Base-by-base conservation (phyloP, 2,888 invertebrate genomes). In the Phlogophora meticulosa region DNA sequence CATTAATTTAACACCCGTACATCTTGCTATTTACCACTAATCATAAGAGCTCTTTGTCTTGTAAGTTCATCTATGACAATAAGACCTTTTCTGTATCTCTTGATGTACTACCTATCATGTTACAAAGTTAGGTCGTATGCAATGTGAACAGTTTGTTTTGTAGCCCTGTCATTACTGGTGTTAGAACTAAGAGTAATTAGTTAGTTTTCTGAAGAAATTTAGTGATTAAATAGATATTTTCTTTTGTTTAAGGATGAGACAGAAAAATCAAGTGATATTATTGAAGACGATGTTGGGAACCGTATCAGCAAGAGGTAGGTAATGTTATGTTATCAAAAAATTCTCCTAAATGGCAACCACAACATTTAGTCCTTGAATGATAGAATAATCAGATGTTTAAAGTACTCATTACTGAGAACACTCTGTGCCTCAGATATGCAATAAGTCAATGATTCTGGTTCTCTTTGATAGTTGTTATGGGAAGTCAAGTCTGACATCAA, bases 291-390 rank as follows among this genome's bases (percentile, higher is more conserved):
- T 91, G 90, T 89, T 87, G 93, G 87, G 80, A 91, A 88, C 84
- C 89, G 87, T 80, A 86, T 89, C 88, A 94, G 90, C 88, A 95
- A 93, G 88, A 94, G 94, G 95, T 95, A 91, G 80, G 90, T 87
- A 83, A 83, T 80, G 22, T 43, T 60, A 70, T 78, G 49, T 49
- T 69, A 75, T 64, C 70, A 72, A 59, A 59, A n/a, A 72, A 70
- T 65, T 66, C 57, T 70, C 60, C n/a, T 57, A 60, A 49, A 60
- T 45, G 48, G 49, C 56, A 70, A 76, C 17, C 7, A 17, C 40
- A 63, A 43, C 38, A 60, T 51, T 58, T 58, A 53, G 34, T n/a
- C n/a, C 7, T 40, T 10, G 17, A 7, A 13, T 34, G 10, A 15
- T 46, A 17, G 13, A 42, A n/a, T 52, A 40, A 24, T 42, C 7